Evolutionary conservation across 2,113 vertebrate genomes (phyloP), one percentile per base, ranked within the genome.

Genomic region (Seriola quinqueradiata): DNA sequence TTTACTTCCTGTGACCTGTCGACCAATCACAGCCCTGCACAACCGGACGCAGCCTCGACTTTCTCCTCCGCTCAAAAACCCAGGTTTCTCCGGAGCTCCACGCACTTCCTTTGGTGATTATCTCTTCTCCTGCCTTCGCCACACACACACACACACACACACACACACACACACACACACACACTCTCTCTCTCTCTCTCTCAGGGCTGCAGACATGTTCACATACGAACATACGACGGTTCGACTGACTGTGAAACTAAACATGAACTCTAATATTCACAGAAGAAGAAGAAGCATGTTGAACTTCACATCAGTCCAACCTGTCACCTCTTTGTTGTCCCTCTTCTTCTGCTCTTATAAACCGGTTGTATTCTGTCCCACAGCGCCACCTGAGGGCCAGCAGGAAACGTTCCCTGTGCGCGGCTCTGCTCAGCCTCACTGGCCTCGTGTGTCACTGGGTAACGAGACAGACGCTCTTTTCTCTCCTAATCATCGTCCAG

Each of bases 31-130:
- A 96, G 94, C 79, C 50, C 54, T 94, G 16, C 88, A 92, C 84
- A 95, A 95, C 70, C 73, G 78, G 65, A 95, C 91, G 2, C 85
- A 91, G 6, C 21, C 90, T 58, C 76, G 68, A 23, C 55, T 75
- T 5, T 8, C 73, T 28, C 34, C 87, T 42, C 46, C 82, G 12
- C 54, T 83, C 65, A 92, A 79, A 78, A 89, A 67, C 4, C 67
- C 82, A 2, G 75, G 77, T 5, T 82, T 93, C 68, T 87, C 91
- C 9, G 94, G 91, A 89, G 86, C 83, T 5, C 83, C 91, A 21
- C 92, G 85, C 75, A 88, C 92, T 40, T 87, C 93, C 38, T 91
- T 93, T 55, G 93, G 94, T 95, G 93, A 95, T 84, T 93, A 87
- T 67, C 46, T 61, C 65, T 63, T 66, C 70, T 12, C 69, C 21